Base-by-base conservation (phyloP, 2,888 invertebrate genomes). In the Sericinus montela region DNA sequence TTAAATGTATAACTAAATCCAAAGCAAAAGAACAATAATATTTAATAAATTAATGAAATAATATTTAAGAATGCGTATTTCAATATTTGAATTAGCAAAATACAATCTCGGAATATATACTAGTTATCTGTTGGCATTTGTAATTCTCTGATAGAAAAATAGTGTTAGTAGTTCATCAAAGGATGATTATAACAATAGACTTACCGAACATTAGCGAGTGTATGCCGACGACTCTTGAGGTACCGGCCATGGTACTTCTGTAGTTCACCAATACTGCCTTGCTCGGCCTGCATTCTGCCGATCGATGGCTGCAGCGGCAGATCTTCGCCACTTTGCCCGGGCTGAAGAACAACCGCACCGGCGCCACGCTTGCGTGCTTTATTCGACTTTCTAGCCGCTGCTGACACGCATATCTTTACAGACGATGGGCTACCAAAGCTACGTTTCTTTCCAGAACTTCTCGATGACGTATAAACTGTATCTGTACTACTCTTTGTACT, bases 131-230 rank as follows among this genome's bases (percentile, higher is more conserved):
- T n/a, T n/a, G n/a, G n/a, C n/a, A n/a, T n/a, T n/a, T n/a, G n/a
- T n/a, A n/a, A n/a, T n/a, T n/a, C n/a, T n/a, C n/a, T n/a, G n/a
- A n/a, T n/a, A n/a, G n/a, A n/a, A n/a, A n/a, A n/a, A n/a, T n/a
- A n/a, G n/a, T n/a, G n/a, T n/a, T n/a, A n/a, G n/a, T n/a, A n/a
- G n/a, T n/a, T n/a, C n/a, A n/a, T n/a, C n/a, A n/a, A n/a, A n/a
- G n/a, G n/a, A n/a, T n/a, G n/a, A n/a, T n/a, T n/a, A n/a, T n/a
- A n/a, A n/a, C n/a, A n/a, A n/a, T 19, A 3, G 5, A 19, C 96
- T 95, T 86, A 97, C 96, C 96, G 95, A 85, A 97, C 96, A 88
- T 97, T 97, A 57, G 97, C 97, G 72, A 97, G 90, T 9, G 97
- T 97, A 79, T 97, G 97, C 48, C 97, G 92, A 54, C 97, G 91